Conservation (phyloP, 2,888 invertebrate genomes). For the Nineta flava region DNA sequence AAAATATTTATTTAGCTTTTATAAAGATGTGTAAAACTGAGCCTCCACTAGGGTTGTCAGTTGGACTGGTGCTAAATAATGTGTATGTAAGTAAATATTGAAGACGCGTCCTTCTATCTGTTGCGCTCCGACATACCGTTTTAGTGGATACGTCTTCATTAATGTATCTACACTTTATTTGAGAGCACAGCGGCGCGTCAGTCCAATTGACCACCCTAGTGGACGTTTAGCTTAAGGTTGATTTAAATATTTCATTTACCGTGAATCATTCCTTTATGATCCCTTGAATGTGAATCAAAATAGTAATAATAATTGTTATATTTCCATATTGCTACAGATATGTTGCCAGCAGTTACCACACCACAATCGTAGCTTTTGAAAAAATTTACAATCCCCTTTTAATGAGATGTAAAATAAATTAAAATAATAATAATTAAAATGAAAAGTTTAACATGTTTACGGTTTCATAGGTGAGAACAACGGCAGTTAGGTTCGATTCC, state of each 20-base stretch:
- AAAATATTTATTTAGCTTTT: constrained; percentile 9
- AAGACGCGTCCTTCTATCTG: not conserved
- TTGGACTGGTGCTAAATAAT: too few species aligned
- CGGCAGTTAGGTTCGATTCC: too few species aligned
- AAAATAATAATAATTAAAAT: too few species aligned
- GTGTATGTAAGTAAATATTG: too few species aligned
- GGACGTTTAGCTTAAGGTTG: too few species aligned
- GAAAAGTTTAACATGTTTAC: too few species aligned
- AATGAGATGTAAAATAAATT: not conserved
- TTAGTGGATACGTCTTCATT: not conserved
- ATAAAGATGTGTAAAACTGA: too few species aligned
- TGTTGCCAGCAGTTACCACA: constrained; percentile 38
- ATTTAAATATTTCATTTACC: constrained; percentile 14
- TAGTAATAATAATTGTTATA: constrained; percentile 31
- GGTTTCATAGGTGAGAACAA: too few species aligned
- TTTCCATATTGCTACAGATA: constrained; percentile 39
- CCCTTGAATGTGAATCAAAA: constrained; percentile 43
- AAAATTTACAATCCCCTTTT: constrained; percentile 24
- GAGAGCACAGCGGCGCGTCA: too few species aligned
- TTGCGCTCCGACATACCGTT: constrained; percentile 9
- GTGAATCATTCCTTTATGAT: constrained; percentile 32
- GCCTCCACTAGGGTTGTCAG: too few species aligned
- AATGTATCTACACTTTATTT: too few species aligned
- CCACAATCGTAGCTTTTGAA: constrained; percentile 28
- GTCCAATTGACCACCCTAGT: too few species aligned